Conservation (phyloP, 2,797 vertebrate genomes). For the Vultur gryphus region DNA sequence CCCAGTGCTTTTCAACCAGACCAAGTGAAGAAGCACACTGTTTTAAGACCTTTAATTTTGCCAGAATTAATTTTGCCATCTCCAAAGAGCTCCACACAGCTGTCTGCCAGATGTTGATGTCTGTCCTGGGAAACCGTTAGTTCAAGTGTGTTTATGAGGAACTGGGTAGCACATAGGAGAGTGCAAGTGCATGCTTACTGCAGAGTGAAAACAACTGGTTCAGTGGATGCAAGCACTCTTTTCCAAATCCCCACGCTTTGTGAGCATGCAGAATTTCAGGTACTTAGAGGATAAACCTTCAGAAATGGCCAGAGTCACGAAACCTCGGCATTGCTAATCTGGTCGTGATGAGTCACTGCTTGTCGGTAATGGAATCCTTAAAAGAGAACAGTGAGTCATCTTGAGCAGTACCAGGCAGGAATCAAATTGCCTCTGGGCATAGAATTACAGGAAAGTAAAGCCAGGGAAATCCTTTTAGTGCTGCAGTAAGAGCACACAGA, state of each 20-base stretch:
- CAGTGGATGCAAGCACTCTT: neutral
- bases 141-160: neutral
- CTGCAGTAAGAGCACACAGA: neutral
- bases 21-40: neutral
- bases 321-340: neutral
- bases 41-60: neutral
- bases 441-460: conserved; percentile 18
- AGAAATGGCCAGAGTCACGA: neutral
- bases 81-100: neutral
- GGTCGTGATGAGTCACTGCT: neutral
- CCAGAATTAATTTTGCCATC: neutral
- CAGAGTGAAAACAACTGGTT: neutral
- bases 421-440: neutral
- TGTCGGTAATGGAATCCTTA: neutral
- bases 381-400: conserved; percentile 18
- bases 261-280: neutral
- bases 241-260: neutral
- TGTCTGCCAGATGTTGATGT: neutral
- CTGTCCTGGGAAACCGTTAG: neutral
- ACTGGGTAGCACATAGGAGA: neutral
- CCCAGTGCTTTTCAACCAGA: neutral
- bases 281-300: neutral
- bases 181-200: neutral
- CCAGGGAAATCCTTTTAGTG: conserved; percentile 35
- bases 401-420: neutral